Percentiles rank a stretch among this genome's conserved stretches.
These are phyloP conservation scores for Actinopyga echinites DNA, from an alignment of 53 echinoderm and acorn worm genomes.

Conservation along the genomic window DNA sequence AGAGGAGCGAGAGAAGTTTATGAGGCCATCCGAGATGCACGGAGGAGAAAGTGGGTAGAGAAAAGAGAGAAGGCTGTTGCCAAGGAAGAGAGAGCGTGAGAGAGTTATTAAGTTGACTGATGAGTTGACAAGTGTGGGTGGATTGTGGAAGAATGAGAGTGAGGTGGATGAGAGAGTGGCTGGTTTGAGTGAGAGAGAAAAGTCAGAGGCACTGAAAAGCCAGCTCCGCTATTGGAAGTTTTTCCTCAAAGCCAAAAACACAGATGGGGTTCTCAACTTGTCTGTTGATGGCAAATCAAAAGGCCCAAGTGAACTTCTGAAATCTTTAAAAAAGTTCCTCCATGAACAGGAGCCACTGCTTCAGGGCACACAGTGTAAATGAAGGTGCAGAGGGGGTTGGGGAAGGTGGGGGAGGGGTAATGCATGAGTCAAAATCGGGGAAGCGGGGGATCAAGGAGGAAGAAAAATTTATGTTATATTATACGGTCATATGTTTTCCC, in stretches of 20 bases:
- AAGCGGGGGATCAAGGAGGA: background rate
- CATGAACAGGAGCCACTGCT: too few species aligned
- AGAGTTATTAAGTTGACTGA: conserved; percentile 8
- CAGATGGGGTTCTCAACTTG: conserved; percentile 16
- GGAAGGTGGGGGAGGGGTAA: background rate
- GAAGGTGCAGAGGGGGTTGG: background rate
- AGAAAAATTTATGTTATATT: too few species aligned
- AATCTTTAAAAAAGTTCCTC: too few species aligned
- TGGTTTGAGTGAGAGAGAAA: background rate
- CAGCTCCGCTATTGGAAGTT: conserved; percentile 8
- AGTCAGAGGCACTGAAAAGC: background rate
- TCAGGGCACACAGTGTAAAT: too few species aligned
- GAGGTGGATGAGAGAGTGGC: background rate
- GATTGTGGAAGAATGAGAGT: background rate
- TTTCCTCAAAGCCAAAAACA: conserved; percentile 2
- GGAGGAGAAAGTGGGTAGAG: background rate
- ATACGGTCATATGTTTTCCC: too few species aligned
- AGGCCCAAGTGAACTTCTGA: background rate
- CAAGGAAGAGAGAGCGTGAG: background rate
- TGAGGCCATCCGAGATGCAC: conserved; percentile 32
- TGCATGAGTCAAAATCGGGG: background rate
- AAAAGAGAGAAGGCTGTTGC: too few species aligned
- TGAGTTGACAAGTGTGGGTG: conserved; percentile 3
- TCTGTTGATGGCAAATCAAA: conserved; percentile 23
- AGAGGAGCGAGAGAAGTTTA: background rate